Evolutionary conservation across 92 coral and sea anemone genomes (phyloP), one percentile per base, ranked within the genome.

Genomic region (Parazoanthus darwini): DNA sequence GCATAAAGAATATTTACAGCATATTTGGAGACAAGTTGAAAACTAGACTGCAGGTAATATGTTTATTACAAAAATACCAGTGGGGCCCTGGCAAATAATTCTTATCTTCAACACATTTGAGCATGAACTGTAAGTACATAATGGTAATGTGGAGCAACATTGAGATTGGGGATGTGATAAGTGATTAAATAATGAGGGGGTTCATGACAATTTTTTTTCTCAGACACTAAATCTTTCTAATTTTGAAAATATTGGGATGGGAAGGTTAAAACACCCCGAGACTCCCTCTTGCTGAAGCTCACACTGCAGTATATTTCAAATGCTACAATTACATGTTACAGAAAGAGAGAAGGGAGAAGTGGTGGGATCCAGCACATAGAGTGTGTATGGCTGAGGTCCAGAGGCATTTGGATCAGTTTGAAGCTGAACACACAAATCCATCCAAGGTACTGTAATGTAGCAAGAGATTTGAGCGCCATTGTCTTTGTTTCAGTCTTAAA

Each of bases 351-450:
- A 92, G 93, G 66, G 97, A 95, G 88, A 88, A 91, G 71, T 68
- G 84, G 15, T 97, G 99, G 99, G 95, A 95, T 80, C 96, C 96
- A 35, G 86, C 73, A 23, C 98, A 97, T 79, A 93, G 95, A 36
- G 88, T 78, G 80, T 88, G 95, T 70, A 85, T 77, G 46, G 97
- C 98, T 4, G 94, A 93, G 71, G 88, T 94, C 48, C 74, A 93
- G 85, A 92, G 98, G 75, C 82, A 74, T 22, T 94, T 95, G 42
- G 98, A 95, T 25, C 90, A 92, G 67, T 95, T 94, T 94, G 93
- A 92, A 56, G 79, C 92, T 76, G 90, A 91, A 42, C 98, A 95
- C 79, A 89, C 93, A 22, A 90, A 58, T 89, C 94, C 92, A 33
- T 82, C 94, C 39, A 90, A 76, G 86, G 95, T 93, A 89, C 36